Conservation (phyloP, 2,888 invertebrate species). For the Tenthredo distinguenda region DNA sequence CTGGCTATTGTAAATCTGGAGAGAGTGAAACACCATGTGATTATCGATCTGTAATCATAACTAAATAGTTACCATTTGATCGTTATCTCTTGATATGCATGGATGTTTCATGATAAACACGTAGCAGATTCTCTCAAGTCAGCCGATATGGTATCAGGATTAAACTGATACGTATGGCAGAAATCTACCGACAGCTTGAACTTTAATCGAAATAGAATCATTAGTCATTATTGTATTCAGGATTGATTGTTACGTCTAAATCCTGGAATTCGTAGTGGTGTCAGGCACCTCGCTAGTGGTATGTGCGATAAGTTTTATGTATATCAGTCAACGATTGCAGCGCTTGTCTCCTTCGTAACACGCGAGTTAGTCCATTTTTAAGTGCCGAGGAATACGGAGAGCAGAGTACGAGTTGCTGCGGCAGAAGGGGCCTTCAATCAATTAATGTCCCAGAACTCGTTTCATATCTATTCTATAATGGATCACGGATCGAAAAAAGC, state of each 20-base stretch:
- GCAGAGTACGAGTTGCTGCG: neutral
- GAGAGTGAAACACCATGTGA: neutral
- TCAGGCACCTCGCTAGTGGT: neutral
- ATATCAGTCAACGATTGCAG: conserved; percentile 1
- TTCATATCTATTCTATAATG: neutral
- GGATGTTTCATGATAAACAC: neutral
- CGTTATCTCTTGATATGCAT: neutral
- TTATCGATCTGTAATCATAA: neutral
- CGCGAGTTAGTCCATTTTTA: conserved; percentile 18
- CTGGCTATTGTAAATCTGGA: neutral
- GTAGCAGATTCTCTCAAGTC: neutral
- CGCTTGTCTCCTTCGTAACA: conserved; percentile 4
- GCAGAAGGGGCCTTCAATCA: neutral
- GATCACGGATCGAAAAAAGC: neutral
- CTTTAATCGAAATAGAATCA: neutral
- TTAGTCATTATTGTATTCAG: neutral
- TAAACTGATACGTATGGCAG: neutral
- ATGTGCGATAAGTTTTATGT: neutral
- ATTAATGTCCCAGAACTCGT: neutral
- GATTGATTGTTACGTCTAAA: neutral
- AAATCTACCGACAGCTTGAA: neutral
- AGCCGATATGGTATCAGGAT: neutral
- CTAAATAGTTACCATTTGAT: neutral
- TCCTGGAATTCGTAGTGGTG: neutral
- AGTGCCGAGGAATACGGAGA: conserved; percentile 24